A percentile compares a stretch with the other conserved stretches of the same genome.
Conservation (phyloP, 2,113 vertebrate species). For the Coregonus clupeaformis region DNA sequence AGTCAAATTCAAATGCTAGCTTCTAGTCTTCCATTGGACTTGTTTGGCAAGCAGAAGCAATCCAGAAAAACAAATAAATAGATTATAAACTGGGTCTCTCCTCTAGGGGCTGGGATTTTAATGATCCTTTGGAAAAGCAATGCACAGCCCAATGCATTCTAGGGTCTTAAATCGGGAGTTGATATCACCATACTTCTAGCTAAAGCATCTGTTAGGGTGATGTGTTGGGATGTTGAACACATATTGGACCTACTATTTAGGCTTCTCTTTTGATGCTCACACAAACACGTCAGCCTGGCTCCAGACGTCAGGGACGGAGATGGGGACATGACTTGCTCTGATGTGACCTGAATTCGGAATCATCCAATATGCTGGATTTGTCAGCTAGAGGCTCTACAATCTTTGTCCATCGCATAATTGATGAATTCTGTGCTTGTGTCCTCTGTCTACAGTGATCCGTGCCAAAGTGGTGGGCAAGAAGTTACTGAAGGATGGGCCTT, state of each 20-base stretch:
- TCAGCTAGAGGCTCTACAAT: neutral
- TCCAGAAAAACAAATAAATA: conserved; percentile 58
- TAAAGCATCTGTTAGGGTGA: neutral
- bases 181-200: neutral
- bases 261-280: neutral
- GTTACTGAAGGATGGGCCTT: conserved; percentile 88
- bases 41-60: conserved; percentile 43
- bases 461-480: conserved; percentile 98
- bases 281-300: neutral
- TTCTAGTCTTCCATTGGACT: conserved; percentile 15
- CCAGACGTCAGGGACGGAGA: neutral
- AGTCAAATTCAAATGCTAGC: neutral
- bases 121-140: neutral
- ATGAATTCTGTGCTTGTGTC: conserved; percentile 12
- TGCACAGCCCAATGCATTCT: neutral
- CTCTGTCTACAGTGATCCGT: conserved; percentile 84
- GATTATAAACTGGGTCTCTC: conserved; percentile 34
- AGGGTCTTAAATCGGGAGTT: neutral
- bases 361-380: neutral
- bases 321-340: neutral
- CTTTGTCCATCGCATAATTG: neutral
- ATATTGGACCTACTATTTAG: neutral
- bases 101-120: neutral
- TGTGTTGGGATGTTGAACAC: neutral
- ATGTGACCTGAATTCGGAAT: neutral